These are phyloP conservation scores for Myotis findleyi DNA, from an alignment of 2,797 vertebrate species.

Conservation along the genomic window DNA sequence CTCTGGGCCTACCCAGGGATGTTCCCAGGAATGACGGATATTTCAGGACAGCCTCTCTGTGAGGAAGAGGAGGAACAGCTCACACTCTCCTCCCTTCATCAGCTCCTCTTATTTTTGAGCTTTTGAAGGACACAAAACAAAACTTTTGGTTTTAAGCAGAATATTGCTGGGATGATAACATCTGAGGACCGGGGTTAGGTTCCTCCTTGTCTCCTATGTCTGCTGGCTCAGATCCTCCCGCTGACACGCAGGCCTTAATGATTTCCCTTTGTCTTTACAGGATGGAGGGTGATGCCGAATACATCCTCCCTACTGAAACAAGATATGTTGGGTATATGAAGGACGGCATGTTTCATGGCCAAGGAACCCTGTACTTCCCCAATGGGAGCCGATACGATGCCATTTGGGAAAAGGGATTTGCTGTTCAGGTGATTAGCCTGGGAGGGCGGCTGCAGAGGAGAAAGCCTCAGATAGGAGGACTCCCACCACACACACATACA, in stretches of 20 bases:
- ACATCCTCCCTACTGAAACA: conserved; percentile 91
- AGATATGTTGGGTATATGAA: conserved; percentile 92
- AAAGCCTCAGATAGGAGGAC: not conserved
- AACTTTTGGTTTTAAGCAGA: not conserved
- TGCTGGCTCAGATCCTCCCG: not conserved
- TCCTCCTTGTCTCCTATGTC: not conserved
- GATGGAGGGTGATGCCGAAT: conserved; percentile 93
- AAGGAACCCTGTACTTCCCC: conserved; percentile 92
- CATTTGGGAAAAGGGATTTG: conserved; percentile 92
- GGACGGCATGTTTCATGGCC: conserved; percentile 96
- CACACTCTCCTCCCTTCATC: not conserved
- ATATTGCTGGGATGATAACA: not conserved
- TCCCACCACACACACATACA: not conserved
- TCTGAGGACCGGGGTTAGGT: not conserved
- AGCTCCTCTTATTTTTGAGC: not conserved
- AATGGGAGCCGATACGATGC: conserved; percentile 91
- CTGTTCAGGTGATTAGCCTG: conserved; percentile 89
- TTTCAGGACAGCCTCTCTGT: not conserved
- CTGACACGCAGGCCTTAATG: not conserved
- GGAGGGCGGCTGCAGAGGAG: not conserved
- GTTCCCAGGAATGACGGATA: not conserved
- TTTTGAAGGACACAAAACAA: not conserved
- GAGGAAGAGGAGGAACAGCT: not conserved
- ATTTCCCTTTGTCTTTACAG: conserved; percentile 82
- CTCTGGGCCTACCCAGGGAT: not conserved